phyloP scores from a whole-genome alignment of 2,888 invertebrate genomes.

The Peribatodes rhomboidaria region DNA sequence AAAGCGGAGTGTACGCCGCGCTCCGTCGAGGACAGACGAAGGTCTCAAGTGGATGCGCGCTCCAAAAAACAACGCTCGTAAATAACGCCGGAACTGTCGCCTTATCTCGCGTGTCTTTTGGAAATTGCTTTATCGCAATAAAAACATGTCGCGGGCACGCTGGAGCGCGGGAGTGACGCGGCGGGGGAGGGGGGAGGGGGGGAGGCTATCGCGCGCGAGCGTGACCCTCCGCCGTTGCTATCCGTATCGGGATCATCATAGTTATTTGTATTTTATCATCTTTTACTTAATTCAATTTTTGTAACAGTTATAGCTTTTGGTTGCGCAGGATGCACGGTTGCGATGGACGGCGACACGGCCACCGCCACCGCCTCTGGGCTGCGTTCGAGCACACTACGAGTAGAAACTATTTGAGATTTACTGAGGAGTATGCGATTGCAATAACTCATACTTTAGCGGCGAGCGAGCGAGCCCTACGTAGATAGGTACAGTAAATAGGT shows the following conservation, averaged over 20 bases:
- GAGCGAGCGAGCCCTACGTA: too few species aligned
- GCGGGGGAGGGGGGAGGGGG: constrained; percentile 45
- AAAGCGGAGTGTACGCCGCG: constrained; percentile 42
- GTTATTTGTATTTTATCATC: constrained; percentile 43
- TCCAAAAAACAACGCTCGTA: constrained; percentile 52
- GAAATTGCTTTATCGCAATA: constrained; percentile 64
- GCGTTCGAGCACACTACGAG: too few species aligned
- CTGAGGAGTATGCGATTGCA: too few species aligned
- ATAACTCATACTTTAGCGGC: not conserved
- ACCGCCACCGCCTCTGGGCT: not conserved
- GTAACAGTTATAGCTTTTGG: constrained; percentile 27
- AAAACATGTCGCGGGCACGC: constrained; percentile 50
- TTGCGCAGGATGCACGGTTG: not conserved
- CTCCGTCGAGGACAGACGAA: constrained; percentile 66
- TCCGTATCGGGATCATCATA: constrained; percentile 54
- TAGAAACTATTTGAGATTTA: too few species aligned
- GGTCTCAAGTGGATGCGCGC: constrained; percentile 57
- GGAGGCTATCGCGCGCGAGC: constrained; percentile 61
- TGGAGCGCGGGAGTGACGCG: constrained; percentile 46
- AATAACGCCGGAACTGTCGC: constrained; percentile 60
- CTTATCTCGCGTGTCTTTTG: constrained; percentile 60
- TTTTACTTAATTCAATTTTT: constrained; percentile 33
- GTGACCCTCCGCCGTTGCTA: constrained; percentile 57
- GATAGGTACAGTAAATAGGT: not conserved
- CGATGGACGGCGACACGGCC: not conserved